Base-by-base conservation (phyloP, 2,888 invertebrate species). In the Pachliopta kotzebuea region DNA sequence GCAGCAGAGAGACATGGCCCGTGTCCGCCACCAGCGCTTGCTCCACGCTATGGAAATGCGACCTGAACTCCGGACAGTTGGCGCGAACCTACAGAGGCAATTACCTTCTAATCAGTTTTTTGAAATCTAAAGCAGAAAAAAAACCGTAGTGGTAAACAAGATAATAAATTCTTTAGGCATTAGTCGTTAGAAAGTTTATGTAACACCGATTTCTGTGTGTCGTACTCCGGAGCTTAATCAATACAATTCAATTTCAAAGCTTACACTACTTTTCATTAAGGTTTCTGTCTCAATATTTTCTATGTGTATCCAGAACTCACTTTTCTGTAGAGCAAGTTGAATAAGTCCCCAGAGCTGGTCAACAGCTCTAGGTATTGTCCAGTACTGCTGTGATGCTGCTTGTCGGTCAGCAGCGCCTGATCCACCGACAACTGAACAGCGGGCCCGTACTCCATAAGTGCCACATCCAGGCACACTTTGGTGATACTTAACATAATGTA, bases 51-150 rank as follows among this genome's bases (percentile, higher is more conserved):
- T 96, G 95, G 80, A 96, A 97, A 76, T 96, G 95, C 0, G 94
- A 93, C 76, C 95, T 94, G 84, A 96, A 97, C 80, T 97, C 97
- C 0, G 96, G 96, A 80, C 97, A 97, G 74, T 94, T 94, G 0
- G 96, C 95, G 56, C 94, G 93, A 0, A 96, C 96, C 96, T 96
- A 74, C 4, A 9, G n/a, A 8, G 8, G 18, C 7, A 23, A 52
- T 0, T 11, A 14, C 14, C 1, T 11, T 37, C 14, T 11, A 37
- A 3, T 14, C 14, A 37, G 11, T 37, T 37, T 37, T 11, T 37
- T 37, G 11, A 31, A 31, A 31, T 14, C 0, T 37, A 14, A 37
- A 37, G 11, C 14, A n/a, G n/a, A n/a, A n/a, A n/a, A n/a, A n/a
- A n/a, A n/a, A n/a, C n/a, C n/a, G n/a, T n/a, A n/a, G n/a, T n/a